phyloP scores from a whole-genome alignment of 2,888 invertebrate species.

The Mythimna loreyi region DNA sequence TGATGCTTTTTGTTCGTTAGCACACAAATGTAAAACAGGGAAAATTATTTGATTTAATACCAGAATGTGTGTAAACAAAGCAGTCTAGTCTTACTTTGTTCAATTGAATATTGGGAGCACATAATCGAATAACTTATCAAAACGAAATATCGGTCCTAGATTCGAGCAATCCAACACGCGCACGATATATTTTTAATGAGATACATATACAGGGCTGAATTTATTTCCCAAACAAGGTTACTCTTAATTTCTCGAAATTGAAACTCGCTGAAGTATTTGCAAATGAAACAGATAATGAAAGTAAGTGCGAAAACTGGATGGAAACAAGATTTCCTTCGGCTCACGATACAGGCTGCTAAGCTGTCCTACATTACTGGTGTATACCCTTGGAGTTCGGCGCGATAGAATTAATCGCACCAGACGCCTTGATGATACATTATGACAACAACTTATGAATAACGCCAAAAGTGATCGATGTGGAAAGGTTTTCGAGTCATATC shows the following conservation, averaged over 20 bases:
- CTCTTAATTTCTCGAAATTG: constrained; percentile 30
- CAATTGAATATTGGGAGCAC: not conserved
- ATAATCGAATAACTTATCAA: constrained; percentile 22
- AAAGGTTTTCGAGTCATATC: constrained; percentile 5
- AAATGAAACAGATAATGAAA: constrained; percentile 52
- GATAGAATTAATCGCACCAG: constrained; percentile 44
- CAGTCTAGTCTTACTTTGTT: constrained; percentile 1
- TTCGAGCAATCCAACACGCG: not conserved
- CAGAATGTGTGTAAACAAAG: constrained; percentile 12
- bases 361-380: constrained; percentile 49
- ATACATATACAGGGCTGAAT: not conserved
- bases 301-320: constrained; percentile 50
- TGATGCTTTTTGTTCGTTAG: constrained; percentile 15
- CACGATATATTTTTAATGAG: not conserved
- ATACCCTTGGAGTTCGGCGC: constrained; percentile 45
- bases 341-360: constrained; percentile 23
- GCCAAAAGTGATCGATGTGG: constrained; percentile 36
- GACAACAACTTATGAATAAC: constrained; percentile 40
- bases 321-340: constrained; percentile 49
- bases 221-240: constrained; percentile 14
- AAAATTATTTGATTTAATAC: constrained; percentile 33
- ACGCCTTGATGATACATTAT: constrained; percentile 42
- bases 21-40: constrained; percentile 17
- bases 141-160: constrained; percentile 1
- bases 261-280: constrained; percentile 33